A percentile compares a stretch with the other conserved stretches of the same genome.
These are phyloP conservation scores for Idaea dimidiata DNA, from an alignment of 2,888 invertebrate species.

Conservation along the genomic window DNA sequence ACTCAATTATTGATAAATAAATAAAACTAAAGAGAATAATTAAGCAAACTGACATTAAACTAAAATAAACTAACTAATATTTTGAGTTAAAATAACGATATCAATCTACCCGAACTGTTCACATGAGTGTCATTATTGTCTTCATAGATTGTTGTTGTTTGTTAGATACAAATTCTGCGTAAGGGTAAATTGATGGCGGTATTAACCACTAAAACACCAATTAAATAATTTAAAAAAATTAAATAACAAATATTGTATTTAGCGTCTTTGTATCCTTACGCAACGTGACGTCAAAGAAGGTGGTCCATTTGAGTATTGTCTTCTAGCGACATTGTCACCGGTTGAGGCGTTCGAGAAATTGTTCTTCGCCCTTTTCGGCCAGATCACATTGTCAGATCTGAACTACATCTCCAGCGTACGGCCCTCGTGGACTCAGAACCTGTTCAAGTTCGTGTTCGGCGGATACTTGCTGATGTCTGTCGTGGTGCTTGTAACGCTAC, in stretches of 20 bases:
- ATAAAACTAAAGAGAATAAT: neutral
- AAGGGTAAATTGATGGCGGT: conserved; percentile 57
- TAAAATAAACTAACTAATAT: neutral
- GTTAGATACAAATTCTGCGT: conserved; percentile 42
- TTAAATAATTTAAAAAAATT: neutral
- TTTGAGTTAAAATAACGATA: conserved; percentile 37
- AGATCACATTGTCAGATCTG: conserved; percentile 92
- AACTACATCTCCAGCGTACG: conserved; percentile 86
- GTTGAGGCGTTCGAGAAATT: conserved; percentile 97
- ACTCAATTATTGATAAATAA: neutral
- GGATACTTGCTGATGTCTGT: conserved; percentile 98
- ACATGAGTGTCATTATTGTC: conserved; percentile 48
- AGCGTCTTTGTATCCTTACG: conserved; percentile 59
- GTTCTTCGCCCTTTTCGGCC: conserved; percentile 98
- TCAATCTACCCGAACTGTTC: conserved; percentile 60
- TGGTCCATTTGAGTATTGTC: conserved; percentile 74
- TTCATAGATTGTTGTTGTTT: conserved; percentile 36
- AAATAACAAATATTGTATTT: neutral
- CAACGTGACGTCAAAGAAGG: conserved; percentile 39
- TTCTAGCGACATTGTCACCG: conserved; percentile 91
- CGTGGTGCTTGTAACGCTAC: conserved; percentile 98
- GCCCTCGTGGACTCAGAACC: conserved; percentile 91
- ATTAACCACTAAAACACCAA: neutral
- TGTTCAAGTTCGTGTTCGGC: conserved; percentile 96
- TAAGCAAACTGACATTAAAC: neutral